phyloP scores from a whole-genome alignment of 2,113 vertebrate genomes.

The Trematomus loennbergii region DNA sequence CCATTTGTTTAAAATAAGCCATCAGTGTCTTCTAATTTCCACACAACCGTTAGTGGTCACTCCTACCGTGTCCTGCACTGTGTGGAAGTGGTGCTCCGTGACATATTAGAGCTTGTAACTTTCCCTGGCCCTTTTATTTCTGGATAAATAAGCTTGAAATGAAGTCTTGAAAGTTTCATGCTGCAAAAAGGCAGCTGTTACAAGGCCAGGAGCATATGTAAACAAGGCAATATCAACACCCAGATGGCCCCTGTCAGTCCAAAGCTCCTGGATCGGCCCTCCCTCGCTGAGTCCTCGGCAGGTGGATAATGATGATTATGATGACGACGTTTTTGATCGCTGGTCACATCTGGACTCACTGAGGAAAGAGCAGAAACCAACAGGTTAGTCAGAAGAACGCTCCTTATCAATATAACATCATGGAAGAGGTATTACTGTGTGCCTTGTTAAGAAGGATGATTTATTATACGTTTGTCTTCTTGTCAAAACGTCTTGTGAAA shows the following conservation, averaged over 20 bases:
- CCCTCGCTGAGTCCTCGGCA: slow-evolving; percentile 53
- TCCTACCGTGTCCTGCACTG: slow-evolving; percentile 27
- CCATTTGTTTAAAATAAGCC: slow-evolving; percentile 1
- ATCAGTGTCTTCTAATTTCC: slow-evolving; percentile 35
- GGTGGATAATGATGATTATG: slow-evolving; percentile 70
- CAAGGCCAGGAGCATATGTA: slow-evolving; percentile 66
- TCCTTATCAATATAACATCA: slow-evolving; percentile 32
- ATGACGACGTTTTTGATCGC: slow-evolving; percentile 73
- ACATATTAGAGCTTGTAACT: slow-evolving; percentile 11
- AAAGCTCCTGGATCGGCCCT: slow-evolving; percentile 56
- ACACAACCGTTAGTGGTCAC: slow-evolving; percentile 10
- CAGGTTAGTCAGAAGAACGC: slow-evolving; percentile 35
- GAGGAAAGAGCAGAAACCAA: slow-evolving; percentile 67
- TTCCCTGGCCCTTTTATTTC: slow-evolving; percentile 41
- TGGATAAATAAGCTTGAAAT: slow-evolving; percentile 62
- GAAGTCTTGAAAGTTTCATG: slow-evolving; percentile 56
- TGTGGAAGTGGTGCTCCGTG: slow-evolving; percentile 35
- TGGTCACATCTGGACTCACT: slow-evolving; percentile 76
- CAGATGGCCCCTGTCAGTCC: slow-evolving; percentile 57
- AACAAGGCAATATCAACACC: slow-evolving; percentile 68
- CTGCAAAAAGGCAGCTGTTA: slow-evolving; percentile 69
- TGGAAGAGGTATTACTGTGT: not conserved
- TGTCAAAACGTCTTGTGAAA: not conserved
- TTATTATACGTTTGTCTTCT: not conserved
- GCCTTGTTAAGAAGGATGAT: not conserved